phyloP scores from a whole-genome alignment of 2,797 vertebrate species.

The Cirrhinus mrigala region DNA sequence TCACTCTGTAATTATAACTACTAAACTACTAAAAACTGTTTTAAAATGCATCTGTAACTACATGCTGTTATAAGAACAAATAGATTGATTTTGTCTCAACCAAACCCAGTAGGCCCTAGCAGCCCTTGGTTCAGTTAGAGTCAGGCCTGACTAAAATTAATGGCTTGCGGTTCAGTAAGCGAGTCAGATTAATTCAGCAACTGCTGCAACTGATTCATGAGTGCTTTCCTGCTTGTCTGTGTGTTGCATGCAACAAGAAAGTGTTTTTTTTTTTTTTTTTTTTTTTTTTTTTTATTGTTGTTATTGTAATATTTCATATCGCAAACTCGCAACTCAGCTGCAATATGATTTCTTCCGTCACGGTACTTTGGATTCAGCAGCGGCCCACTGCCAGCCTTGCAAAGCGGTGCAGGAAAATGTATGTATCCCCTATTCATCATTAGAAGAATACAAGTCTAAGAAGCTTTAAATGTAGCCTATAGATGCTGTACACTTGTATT shows the following conservation, averaged over 20 bases:
- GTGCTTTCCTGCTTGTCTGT: background rate
- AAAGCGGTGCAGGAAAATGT: background rate
- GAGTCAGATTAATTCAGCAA: background rate
- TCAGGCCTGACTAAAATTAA: constrained; percentile 14
- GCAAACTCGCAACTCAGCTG: background rate
- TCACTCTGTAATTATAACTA: background rate
- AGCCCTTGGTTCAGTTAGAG: background rate
- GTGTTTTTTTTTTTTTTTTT: no score
- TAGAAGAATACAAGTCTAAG: background rate
- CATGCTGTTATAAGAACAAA: background rate
- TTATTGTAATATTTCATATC: background rate
- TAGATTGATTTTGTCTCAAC: background rate
- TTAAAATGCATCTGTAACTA: background rate
- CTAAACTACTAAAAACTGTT: background rate
- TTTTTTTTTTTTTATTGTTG: constrained; percentile 13
- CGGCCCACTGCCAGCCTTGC: background rate
- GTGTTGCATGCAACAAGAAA: background rate
- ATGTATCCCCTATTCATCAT: background rate
- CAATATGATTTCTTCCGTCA: background rate
- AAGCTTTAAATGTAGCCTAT: no score
- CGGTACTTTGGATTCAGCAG: background rate
- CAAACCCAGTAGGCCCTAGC: background rate
- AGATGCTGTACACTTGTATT: background rate
- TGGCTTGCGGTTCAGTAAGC: constrained; percentile 5
- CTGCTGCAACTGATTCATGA: background rate